Conservation (phyloP, 2,888 invertebrate genomes). For the Dysmachus trigonus region DNA sequence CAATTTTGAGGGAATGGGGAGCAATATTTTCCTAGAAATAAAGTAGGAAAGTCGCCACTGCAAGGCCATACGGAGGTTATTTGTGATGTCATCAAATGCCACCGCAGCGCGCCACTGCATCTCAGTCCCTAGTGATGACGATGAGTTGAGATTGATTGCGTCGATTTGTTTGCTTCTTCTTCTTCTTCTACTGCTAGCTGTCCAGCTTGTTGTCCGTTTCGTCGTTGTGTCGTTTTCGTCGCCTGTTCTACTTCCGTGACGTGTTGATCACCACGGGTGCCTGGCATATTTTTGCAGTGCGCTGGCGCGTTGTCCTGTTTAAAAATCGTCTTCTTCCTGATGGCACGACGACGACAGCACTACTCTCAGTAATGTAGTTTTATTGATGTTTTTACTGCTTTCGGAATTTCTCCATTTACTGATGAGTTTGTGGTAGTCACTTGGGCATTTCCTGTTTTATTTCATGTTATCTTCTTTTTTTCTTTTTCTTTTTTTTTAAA, state of each 20-base stretch:
- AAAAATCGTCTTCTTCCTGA: neutral
- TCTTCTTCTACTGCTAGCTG: neutral
- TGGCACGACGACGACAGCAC: neutral
- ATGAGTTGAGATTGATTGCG: neutral
- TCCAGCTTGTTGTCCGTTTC: neutral
- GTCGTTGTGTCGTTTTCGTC: neutral
- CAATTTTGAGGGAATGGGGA: neutral
- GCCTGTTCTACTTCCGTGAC: neutral
- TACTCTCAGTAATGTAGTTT: neutral
- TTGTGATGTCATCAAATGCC: neutral
- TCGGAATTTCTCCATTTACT: neutral
- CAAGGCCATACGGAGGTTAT: neutral
- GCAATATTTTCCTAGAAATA: neutral
- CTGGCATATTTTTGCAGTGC: neutral
- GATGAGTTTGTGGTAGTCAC: neutral
- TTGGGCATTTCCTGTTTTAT: neutral
- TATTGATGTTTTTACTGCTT: neutral
- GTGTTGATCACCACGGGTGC: neutral
- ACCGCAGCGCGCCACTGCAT: neutral
- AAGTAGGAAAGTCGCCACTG: neutral
- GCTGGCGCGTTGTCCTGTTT: neutral
- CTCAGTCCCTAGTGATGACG: neutral
- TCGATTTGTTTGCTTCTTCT: neutral
- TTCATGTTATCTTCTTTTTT: neutral
- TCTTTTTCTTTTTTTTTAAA: neutral